phyloP scores from a whole-genome alignment of 2,113 vertebrate species.

The Chamaetylas fuelleborni region DNA sequence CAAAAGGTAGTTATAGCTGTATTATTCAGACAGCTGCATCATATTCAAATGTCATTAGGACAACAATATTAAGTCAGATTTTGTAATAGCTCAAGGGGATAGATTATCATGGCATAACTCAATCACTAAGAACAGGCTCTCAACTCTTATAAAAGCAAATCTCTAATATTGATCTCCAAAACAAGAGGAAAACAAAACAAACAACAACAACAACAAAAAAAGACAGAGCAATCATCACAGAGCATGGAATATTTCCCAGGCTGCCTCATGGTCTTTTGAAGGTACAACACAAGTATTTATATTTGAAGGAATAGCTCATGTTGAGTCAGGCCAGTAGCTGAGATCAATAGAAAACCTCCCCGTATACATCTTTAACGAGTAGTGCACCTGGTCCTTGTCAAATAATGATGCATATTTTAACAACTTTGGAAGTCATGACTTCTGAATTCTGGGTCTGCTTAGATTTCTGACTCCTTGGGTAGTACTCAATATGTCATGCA shows the following conservation, averaged over 20 bases:
- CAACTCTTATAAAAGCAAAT: conserved; percentile 23
- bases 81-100: conserved; percentile 27
- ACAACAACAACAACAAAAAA: background rate
- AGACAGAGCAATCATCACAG: background rate
- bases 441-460: background rate
- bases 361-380: rapidly evolving
- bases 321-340: background rate
- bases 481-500: background rate
- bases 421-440: background rate
- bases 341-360: background rate
- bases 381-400: background rate
- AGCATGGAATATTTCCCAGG: background rate
- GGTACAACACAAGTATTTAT: background rate
- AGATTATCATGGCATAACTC: conserved; percentile 32
- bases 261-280: background rate
- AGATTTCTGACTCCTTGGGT: background rate
- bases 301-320: background rate
- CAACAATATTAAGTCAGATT: conserved; percentile 27
- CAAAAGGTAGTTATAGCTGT: background rate
- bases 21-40: conserved; percentile 13
- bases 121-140: conserved; percentile 17
- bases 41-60: conserved; percentile 50
- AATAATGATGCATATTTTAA: background rate
- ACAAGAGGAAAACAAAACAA: background rate
- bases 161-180: conserved; percentile 40